Conservation (phyloP, 1,140 invertebrate species). For the Leptinotarsa defecta region DNA sequence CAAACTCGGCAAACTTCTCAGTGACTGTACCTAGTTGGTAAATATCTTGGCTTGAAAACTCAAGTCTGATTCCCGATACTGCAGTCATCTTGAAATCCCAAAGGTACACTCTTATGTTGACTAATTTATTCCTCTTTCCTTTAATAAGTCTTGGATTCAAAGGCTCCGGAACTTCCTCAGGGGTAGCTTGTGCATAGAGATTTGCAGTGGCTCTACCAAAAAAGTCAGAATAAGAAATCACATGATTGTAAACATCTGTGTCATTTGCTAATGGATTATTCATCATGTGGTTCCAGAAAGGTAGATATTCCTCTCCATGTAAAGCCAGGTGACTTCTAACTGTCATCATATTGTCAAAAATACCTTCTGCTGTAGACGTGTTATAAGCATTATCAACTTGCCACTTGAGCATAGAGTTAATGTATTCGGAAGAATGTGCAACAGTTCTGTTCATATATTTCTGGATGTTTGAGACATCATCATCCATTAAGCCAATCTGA, state of each 20-base stretch:
- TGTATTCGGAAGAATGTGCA: neutral
- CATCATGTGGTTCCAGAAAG: neutral
- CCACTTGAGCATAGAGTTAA: neutral
- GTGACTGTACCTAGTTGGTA: neutral
- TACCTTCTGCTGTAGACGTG: neutral
- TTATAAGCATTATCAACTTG: neutral
- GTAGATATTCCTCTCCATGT: neutral
- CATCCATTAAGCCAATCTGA: neutral
- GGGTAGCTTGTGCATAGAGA: neutral
- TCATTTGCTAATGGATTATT: neutral
- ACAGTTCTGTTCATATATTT: neutral
- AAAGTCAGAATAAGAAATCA: neutral
- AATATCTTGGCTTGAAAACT: neutral
- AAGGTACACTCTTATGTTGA: neutral
- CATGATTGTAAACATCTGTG: neutral
- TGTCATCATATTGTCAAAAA: neutral
- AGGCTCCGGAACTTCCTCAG: neutral
- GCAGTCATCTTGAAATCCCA: neutral
- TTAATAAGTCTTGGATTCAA: neutral
- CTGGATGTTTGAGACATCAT: neutral
- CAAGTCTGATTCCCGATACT: neutral
- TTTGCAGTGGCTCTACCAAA: neutral
- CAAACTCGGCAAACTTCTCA: neutral
- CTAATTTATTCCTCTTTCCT: neutral
- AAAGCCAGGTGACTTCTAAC: neutral